Evolutionary conservation across 2,888 invertebrate genomes (phyloP).

Genomic region (Crepidodera aurea): DNA sequence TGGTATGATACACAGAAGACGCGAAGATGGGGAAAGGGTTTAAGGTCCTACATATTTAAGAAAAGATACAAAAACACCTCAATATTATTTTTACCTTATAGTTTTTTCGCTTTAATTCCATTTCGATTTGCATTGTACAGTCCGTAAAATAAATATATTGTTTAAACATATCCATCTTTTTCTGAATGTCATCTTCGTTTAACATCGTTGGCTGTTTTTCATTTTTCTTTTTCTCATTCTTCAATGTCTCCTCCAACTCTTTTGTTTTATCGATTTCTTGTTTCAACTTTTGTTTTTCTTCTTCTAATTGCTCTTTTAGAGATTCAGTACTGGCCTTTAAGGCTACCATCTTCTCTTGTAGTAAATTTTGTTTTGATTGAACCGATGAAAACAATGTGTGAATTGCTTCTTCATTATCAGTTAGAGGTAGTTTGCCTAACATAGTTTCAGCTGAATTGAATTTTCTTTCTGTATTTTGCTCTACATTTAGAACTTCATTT

Average conservation of each 20-base stretch:
- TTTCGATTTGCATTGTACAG: slow-evolving; percentile 31
- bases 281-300: slow-evolving; percentile 39
- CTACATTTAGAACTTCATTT: neutral
- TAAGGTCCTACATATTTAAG: too few species aligned
- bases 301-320: slow-evolving; percentile 34
- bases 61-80: too few species aligned
- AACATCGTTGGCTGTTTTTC: slow-evolving; percentile 9
- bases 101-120: slow-evolving; percentile 30
- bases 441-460: neutral
- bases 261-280: slow-evolving; percentile 41
- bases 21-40: too few species aligned
- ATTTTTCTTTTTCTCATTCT: slow-evolving; percentile 17
- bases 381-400: neutral
- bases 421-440: neutral
- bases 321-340: slow-evolving; percentile 37
- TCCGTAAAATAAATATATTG: slow-evolving; percentile 39
- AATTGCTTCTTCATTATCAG: slow-evolving; percentile 15
- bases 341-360: slow-evolving; percentile 37
- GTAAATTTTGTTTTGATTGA: slow-evolving; percentile 28
- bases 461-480: neutral
- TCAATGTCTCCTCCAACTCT: slow-evolving; percentile 30
- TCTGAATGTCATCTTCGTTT: slow-evolving; percentile 31
- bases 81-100: slow-evolving; percentile 34
- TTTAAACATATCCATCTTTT: slow-evolving; percentile 37
- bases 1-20: too few species aligned